phyloP scores from a whole-genome alignment of 2,888 invertebrate species.

The Sceliomorpha sp. region DNA sequence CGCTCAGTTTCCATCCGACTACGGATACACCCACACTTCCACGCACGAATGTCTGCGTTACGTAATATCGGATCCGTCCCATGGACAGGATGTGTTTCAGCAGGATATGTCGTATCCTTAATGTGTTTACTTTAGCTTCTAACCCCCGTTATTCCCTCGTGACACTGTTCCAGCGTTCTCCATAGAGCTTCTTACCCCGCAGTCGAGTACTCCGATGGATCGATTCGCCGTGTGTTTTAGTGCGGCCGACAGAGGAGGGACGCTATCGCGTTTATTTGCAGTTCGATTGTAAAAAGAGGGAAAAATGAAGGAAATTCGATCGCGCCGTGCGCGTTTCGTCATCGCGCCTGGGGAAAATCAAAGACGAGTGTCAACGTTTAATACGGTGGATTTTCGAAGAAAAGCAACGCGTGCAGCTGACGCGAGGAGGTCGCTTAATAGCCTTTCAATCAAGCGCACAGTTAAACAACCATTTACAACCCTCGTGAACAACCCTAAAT shows the following conservation, averaged over 20 bases:
- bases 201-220: constrained; percentile 25
- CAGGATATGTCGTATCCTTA: constrained; percentile 74
- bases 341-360: too few relatives aligned
- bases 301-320: constrained; percentile 35
- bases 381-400: too few relatives aligned
- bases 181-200: constrained; percentile 40
- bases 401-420: too few relatives aligned
- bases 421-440: too few relatives aligned
- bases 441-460: too few relatives aligned
- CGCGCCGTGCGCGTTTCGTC: too few relatives aligned
- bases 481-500: too few relatives aligned
- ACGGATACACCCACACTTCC: constrained; percentile 20
- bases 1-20: constrained; percentile 34
- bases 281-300: constrained; percentile 46
- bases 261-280: constrained; percentile 49
- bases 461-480: too few relatives aligned
- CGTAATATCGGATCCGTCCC: constrained; percentile 48
- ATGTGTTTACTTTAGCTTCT: constrained; percentile 77
- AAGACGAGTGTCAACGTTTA: too few relatives aligned
- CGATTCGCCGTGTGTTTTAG: constrained; percentile 50
- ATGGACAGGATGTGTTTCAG: constrained; percentile 69
- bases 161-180: constrained; percentile 48
- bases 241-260: too few relatives aligned
- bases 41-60: constrained; percentile 22
- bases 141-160: constrained; percentile 67